Evolutionary conservation across 2,888 invertebrate species (phyloP), one percentile per base, ranked within the genome.

Genomic region (Ichneumoninae sp.): DNA sequence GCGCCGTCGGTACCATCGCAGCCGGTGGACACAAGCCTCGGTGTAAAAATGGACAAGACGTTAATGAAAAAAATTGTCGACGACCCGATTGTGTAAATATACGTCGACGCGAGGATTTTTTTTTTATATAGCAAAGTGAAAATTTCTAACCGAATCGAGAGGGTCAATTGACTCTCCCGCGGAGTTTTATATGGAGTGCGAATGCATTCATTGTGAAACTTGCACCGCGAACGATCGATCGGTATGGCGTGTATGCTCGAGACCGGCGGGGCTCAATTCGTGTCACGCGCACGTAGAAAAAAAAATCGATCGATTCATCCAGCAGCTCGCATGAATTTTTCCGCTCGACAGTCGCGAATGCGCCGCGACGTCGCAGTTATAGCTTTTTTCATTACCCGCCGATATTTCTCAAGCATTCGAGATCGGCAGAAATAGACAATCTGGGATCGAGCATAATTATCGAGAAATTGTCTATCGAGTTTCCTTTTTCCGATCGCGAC

Each of bases 251-350:
- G 70, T 47, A 22, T 16, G 22, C 65, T 36, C 60, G 13, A 2
- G 52, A 13, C 52, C 22, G 36, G 47, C 47, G 47, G 57, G 30
- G 71, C 83, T 80, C 77, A 84, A 62, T 84, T 80, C 81, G 84
- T 84, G 84, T 84, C 85, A 68, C 62, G 68, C 82, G 79, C 66
- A 57, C 79, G 79, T 85, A 76, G 74, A 76, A 7, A 54, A 33
- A 30, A 62, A 79, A 36, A 57, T 71, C 80, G 83, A 71, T 76
- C 70, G 30, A 71, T 83, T 76, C 50, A 13, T 26, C 60, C 22
- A 26, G 26, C 60, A 60, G 60, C 60, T 60, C 4, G 10, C 60
- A 13, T 30, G 10, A 30, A 30, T 60, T 60, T 60, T 26, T 30
- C 13, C 6, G 13, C 22, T 60, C 16, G 16, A 3, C 60, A 16